phyloP scores from a whole-genome alignment of 2,888 invertebrate genomes.

The Electrophaes corylata region DNA sequence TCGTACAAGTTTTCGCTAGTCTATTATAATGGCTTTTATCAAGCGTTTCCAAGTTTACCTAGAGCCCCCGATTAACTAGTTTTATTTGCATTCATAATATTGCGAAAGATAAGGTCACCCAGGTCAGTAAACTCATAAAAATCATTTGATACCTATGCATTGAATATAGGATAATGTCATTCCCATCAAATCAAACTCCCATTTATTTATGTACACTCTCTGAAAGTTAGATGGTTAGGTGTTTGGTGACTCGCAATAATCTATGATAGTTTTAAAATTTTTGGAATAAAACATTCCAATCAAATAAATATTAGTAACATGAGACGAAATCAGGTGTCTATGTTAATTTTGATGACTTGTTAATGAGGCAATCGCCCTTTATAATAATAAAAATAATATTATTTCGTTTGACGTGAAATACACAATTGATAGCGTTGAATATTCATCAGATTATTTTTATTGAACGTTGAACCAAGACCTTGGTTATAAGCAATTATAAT shows the following conservation, averaged over 20 bases:
- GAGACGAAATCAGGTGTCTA: too few relatives aligned
- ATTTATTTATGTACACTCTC: neutral
- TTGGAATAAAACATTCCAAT: too few relatives aligned
- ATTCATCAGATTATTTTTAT: conserved; percentile 9
- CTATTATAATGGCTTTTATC: neutral
- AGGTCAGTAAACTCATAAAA: conserved; percentile 13
- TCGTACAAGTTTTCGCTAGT: too few relatives aligned
- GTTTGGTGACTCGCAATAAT: too few relatives aligned
- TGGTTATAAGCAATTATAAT: neutral
- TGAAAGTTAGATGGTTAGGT: too few relatives aligned
- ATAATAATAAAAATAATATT: neutral
- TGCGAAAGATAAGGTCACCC: conserved; percentile 8
- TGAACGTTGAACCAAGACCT: neutral
- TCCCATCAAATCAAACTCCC: neutral
- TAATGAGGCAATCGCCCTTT: conserved; percentile 2
- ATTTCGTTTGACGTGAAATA: neutral
- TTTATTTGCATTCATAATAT: conserved; percentile 9
- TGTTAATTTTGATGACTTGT: too few relatives aligned
- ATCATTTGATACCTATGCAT: neutral
- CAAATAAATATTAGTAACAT: too few relatives aligned
- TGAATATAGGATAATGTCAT: neutral
- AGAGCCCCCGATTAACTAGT: neutral
- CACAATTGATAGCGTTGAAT: conserved; percentile 6
- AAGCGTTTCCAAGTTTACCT: neutral
- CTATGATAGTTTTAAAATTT: too few relatives aligned